These are phyloP conservation scores for Tauraco hartlaubi DNA, from an alignment of 2,797 vertebrate species.

Conservation along the genomic window DNA sequence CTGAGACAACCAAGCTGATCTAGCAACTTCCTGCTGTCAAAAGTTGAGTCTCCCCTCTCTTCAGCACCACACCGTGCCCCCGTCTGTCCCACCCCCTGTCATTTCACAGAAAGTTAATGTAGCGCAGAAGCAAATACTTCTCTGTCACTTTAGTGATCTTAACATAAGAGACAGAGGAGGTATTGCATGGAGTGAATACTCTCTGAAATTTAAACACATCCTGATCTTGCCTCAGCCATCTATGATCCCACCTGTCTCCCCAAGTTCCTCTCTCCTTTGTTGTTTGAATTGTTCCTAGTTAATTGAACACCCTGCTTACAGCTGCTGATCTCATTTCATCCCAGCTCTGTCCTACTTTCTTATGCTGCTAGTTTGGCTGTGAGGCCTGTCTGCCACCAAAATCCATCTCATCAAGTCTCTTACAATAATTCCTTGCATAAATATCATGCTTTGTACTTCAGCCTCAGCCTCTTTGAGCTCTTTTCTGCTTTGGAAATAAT, in stretches of 20 bases:
- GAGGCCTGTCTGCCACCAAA: conserved; percentile 14
- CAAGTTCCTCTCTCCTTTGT: background rate
- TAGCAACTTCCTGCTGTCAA: background rate
- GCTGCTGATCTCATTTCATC: background rate
- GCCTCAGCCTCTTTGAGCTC: background rate
- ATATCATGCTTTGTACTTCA: background rate
- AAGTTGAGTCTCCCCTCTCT: background rate
- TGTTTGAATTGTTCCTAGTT: conserved; percentile 20
- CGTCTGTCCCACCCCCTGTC: background rate
- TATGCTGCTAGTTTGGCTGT: background rate
- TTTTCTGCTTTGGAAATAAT: background rate
- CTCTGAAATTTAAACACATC: conserved; percentile 30
- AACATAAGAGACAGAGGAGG: background rate
- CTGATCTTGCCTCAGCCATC: background rate
- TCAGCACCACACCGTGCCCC: background rate
- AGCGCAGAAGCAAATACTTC: background rate
- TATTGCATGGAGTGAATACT: background rate
- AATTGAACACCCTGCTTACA: conserved; percentile 24
- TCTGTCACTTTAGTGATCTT: background rate
- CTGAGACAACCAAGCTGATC: background rate
- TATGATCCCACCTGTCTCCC: background rate
- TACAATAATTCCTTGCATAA: background rate
- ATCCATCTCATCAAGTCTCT: background rate
- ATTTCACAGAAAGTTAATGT: background rate
- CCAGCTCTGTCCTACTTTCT: conserved; percentile 45